Conservation (phyloP, 1,140 invertebrate genomes). For the Thrips palmi region DNA sequence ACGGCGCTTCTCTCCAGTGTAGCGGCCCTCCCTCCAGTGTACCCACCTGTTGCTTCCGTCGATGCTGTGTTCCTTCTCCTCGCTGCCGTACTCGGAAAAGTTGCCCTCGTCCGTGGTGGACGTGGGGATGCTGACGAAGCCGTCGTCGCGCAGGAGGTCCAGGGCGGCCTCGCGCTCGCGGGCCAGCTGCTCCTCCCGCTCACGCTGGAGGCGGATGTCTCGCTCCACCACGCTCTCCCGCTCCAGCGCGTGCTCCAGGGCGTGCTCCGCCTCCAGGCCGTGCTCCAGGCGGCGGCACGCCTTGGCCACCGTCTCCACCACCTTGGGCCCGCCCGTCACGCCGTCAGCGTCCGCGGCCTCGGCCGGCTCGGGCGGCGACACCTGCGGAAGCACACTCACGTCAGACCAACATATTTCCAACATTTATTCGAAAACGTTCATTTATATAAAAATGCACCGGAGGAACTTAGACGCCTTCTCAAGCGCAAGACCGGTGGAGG, state of each 20-base stretch:
- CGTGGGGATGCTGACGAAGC: slow-evolving; percentile 18
- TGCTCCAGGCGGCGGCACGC: slow-evolving; percentile 1
- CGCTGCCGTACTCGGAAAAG: slow-evolving; percentile 21
- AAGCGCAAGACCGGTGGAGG: too few species aligned
- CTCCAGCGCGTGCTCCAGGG: background rate
- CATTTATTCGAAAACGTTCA: too few species aligned
- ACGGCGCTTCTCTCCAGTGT: background rate
- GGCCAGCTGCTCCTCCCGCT: slow-evolving; percentile 22
- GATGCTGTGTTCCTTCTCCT: slow-evolving; percentile 19
- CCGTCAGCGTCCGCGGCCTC: too few species aligned
- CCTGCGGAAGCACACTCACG: too few species aligned
- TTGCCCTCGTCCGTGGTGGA: slow-evolving; percentile 22
- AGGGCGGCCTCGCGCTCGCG: slow-evolving; percentile 15
- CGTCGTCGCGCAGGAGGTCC: slow-evolving; percentile 11
- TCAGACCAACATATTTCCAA: too few species aligned
- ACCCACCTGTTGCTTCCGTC: slow-evolving; percentile 19
- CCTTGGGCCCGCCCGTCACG: slow-evolving; percentile 10
- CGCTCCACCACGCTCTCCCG: slow-evolving; percentile 22
- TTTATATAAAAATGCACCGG: too few species aligned
- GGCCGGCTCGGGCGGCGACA: too few species aligned
- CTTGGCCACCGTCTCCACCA: slow-evolving; percentile 9
- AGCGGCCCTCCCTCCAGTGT: background rate
- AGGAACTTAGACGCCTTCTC: too few species aligned
- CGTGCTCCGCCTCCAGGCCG: background rate
- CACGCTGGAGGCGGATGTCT: slow-evolving; percentile 23